Conservation (phyloP, 2,888 invertebrate species). For the Galeopsomyia nigrocyanea region DNA sequence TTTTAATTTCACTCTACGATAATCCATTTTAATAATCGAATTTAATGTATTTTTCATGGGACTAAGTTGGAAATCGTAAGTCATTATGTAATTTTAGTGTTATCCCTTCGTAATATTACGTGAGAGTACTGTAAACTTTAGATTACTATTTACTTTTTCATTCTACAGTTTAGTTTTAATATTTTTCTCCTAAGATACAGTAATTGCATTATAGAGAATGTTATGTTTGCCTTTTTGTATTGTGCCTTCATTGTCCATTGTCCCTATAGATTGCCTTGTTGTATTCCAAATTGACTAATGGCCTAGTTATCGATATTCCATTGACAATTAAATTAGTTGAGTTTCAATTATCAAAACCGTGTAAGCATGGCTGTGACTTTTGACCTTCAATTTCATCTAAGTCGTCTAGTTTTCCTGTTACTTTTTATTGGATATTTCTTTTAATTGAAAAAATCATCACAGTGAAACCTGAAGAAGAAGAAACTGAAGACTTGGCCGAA, state of each 20-base stretch:
- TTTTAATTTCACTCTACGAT: too few relatives aligned
- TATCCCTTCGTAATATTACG: constrained; percentile 45
- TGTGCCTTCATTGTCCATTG: constrained; percentile 11
- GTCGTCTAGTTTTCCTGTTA: constrained; percentile 14
- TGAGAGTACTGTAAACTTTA: constrained; percentile 41
- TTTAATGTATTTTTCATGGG: constrained; percentile 63
- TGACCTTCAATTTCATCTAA: constrained; percentile 31
- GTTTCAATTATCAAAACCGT: neutral
- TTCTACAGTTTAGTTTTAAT: constrained; percentile 14
- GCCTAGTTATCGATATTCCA: constrained; percentile 11
- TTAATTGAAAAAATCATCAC: constrained; percentile 52
- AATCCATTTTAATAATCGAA: too few relatives aligned
- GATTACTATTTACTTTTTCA: neutral
- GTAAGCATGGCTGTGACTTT: constrained; percentile 38
- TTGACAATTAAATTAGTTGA: constrained; percentile 7
- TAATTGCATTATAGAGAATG: constrained; percentile 17
- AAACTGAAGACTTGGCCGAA: constrained; percentile 74
- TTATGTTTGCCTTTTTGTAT: constrained; percentile 18
- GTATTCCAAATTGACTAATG: constrained; percentile 14
- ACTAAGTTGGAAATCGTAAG: constrained; percentile 68
- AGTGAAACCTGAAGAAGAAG: constrained; percentile 63
- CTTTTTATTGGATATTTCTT: neutral
- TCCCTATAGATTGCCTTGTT: constrained; percentile 12
- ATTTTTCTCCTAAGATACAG: constrained; percentile 10
- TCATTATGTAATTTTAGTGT: constrained; percentile 59